Evolutionary conservation across 1,140 invertebrate genomes (phyloP), one percentile per base, ranked within the genome.

Genomic region (Trichogramma pretiosum): DNA sequence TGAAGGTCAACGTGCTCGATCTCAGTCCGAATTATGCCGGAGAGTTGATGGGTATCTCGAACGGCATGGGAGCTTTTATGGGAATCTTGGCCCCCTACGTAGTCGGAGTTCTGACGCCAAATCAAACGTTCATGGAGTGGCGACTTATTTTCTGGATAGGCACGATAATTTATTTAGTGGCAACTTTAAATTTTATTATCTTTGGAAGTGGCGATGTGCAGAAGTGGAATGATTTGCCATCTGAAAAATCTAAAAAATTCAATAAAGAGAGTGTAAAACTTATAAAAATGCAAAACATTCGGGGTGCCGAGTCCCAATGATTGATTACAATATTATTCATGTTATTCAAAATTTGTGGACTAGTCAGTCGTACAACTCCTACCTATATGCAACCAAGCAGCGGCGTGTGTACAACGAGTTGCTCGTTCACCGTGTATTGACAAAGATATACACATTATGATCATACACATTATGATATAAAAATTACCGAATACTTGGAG

Each of bases 11-110:
- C 40, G 77, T 79, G n/a, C 73, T 83, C 11, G 83, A 85, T 61
- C 67, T 85, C 60, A 74, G 81, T 0, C 82, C 83, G 0, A 83
- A 83, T 58, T 82, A 80, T 61, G 77, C 79, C 2, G 83, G 83
- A 11, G 78, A 81, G 1, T 62, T 86, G 23, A 76, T 81, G 68
- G 76, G 75, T 1, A 74, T 82, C 18, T 75, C 77, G 1, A 82
- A 82, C 55, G 72, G 73, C 19, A 46, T 80, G 35, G 78, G 78
- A 2, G 83, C 81, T 21, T 59, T 80, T 5, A 74, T 78, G 18
- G 78, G 79, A 5, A 81, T 83, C 37, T 55, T 82, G 11, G 80
- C 78, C 18, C 82, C 82, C 0, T 81, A 79, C 59, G 65, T 88
- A 13, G 82, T 87, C 21, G 85, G 86, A 43, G 70, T 81, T 13